Conservation (phyloP, 2,888 invertebrate species). For the Drosophila barbarae region DNA sequence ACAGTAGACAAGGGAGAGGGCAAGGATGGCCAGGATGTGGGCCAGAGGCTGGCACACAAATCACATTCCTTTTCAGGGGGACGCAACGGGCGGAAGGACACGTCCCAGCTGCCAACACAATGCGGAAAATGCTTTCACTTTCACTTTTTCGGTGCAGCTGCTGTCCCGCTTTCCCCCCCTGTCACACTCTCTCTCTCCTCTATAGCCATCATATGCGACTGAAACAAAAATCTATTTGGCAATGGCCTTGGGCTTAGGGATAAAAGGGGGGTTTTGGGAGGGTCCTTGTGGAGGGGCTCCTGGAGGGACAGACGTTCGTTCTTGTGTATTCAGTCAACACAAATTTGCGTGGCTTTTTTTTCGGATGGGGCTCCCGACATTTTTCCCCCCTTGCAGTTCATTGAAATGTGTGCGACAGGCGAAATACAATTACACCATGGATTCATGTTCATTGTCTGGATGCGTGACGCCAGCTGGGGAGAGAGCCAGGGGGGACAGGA, state of each 20-base stretch:
- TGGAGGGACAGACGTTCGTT: conserved; percentile 19
- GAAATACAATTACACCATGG: conserved; percentile 60
- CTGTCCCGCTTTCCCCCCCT: conserved; percentile 32
- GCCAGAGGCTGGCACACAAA: conserved; percentile 53
- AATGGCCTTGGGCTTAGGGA: conserved; percentile 30
- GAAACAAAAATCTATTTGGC: conserved; percentile 50
- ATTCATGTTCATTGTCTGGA: conserved; percentile 58
- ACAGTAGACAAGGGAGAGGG: conserved; percentile 32
- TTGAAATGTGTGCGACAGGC: conserved; percentile 59
- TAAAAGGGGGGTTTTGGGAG: neutral
- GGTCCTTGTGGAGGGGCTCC: neutral
- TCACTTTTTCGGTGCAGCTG: conserved; percentile 63
- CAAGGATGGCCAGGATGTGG: neutral
- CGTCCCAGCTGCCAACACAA: conserved; percentile 61
- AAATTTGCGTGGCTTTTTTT: conserved; percentile 22
- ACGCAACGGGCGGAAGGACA: conserved; percentile 34
- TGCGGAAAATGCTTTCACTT: conserved; percentile 65
- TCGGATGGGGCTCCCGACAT: conserved; percentile 2
- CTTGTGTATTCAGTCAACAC: conserved; percentile 51
- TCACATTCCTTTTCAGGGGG: conserved; percentile 54
- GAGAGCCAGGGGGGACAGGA: conserved; percentile 6
- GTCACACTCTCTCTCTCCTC: neutral
- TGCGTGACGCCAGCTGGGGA: conserved; percentile 45
- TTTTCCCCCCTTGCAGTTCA: conserved; percentile 51
- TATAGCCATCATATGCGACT: conserved; percentile 48